Evolutionary conservation across 1,140 invertebrate genomes (phyloP), one percentile per base, ranked within the genome.

Genomic region (Drosophila insularis): DNA sequence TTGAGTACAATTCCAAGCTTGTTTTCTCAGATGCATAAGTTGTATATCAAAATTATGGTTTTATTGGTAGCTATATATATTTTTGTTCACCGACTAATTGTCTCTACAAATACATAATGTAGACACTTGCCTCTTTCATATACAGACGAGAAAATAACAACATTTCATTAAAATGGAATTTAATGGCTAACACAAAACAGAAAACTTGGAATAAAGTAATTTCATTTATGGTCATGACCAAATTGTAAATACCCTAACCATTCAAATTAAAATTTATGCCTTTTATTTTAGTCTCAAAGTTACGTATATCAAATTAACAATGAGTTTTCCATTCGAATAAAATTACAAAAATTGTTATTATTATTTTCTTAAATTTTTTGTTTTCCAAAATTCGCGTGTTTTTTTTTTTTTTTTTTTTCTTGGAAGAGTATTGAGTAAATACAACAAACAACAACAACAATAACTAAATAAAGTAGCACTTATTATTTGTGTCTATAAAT

Each of bases 401-500:
- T 13, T 37, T 13, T 13, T 32, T 35, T 35, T n/a, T n/a, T n/a
- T n/a, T n/a, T n/a, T n/a, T n/a, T n/a, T n/a, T n/a, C n/a, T n/a
- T 3, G 35, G 2, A 37, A 37, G 35, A 37, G 35, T 37, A 37
- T 37, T 11, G 35, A 1, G 11, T 37, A 11, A 13, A 37, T 2
- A 37, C 2, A 39, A 39, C 4, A 43, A 17, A 43, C 5, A 14
- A 43, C 14, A 40, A 14, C n/a, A 17, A n/a, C 11, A 46, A 27
- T 27, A 27, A 27, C 27, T 27, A 35, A 35, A 35, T 35, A 50
- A 17, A 50, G 43, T 50, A 50, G 7, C 43, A 10, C 7, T 11
- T 50, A 50, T 8, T 21, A 10, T 39, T 69, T 35, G 14, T 35
- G 14, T 35, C 23, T 32, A 37, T 27, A 54, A 55, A 66, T 54